Evolutionary conservation across 1,140 invertebrate genomes (phyloP).

Genomic region (Halesus radiatus): DNA sequence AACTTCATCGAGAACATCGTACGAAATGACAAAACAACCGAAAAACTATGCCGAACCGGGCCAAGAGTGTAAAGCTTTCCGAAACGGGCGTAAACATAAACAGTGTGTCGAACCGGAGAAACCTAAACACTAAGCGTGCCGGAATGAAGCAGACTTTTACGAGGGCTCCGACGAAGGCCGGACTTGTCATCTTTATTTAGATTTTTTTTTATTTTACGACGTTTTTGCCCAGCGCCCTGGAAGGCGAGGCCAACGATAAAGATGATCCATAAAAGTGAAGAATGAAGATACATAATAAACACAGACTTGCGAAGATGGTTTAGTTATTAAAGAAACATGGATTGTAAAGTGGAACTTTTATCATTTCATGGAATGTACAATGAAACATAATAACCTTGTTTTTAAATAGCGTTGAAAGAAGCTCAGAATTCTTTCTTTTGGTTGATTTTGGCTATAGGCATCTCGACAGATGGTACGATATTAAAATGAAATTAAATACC

Average conservation of each 20-base stretch:
- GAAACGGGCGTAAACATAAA: too few relatives aligned
- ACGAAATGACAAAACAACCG: too few relatives aligned
- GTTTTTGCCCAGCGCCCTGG: not conserved
- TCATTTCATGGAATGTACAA: too few relatives aligned
- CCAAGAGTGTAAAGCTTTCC: too few relatives aligned
- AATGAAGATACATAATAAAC: conserved; percentile 17
- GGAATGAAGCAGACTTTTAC: conserved; percentile 29
- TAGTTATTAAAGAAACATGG: not conserved
- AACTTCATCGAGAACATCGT: not conserved
- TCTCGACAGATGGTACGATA: too few relatives aligned
- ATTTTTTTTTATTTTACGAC: conserved; percentile 35
- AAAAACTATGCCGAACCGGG: too few relatives aligned
- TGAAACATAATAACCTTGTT: too few relatives aligned
- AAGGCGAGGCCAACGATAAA: conserved; percentile 24
- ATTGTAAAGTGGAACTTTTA: too few relatives aligned
- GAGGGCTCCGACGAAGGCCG: conserved; percentile 6
- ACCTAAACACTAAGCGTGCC: not conserved
- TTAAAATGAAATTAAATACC: too few relatives aligned
- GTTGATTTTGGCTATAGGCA: too few relatives aligned
- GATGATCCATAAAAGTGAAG: conserved; percentile 26
- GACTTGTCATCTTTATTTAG: conserved; percentile 36
- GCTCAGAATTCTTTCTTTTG: too few relatives aligned
- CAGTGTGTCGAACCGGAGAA: not conserved
- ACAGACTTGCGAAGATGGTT: not conserved
- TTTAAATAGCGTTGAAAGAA: too few relatives aligned